Conservation (phyloP, 2,888 invertebrate genomes). For the Chymomyza procnemis region DNA sequence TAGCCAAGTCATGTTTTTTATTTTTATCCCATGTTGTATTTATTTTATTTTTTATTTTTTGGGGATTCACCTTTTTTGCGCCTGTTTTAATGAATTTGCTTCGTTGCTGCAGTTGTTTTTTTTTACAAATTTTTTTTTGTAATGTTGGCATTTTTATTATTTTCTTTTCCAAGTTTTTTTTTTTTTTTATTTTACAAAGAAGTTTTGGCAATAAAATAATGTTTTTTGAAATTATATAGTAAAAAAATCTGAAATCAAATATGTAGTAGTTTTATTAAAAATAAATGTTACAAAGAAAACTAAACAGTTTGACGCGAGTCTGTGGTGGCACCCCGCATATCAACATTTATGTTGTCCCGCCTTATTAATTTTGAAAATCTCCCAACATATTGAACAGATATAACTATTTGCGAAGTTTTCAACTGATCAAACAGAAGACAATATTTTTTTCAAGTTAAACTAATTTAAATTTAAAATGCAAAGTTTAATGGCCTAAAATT, state of each 20-base stretch:
- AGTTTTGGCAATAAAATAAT: slow-evolving; percentile 78
- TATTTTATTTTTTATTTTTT: slow-evolving; percentile 51
- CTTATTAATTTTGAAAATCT: not conserved
- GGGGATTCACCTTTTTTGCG: slow-evolving; percentile 63
- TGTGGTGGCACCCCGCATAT: not conserved
- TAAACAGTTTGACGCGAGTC: slow-evolving; percentile 15
- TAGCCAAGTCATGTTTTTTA: slow-evolving; percentile 67
- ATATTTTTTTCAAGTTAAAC: too few species aligned
- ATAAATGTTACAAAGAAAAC: slow-evolving; percentile 62
- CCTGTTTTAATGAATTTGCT: slow-evolving; percentile 53
- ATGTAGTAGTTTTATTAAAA: slow-evolving; percentile 73
- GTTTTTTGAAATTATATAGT: slow-evolving; percentile 79
- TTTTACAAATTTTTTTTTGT: slow-evolving; percentile 52
- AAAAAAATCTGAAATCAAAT: slow-evolving; percentile 79
- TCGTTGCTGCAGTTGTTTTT: slow-evolving; percentile 56
- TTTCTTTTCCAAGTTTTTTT: slow-evolving; percentile 57
- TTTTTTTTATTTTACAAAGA: slow-evolving; percentile 70
- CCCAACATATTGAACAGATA: too few species aligned
- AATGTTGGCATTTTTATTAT: slow-evolving; percentile 55
- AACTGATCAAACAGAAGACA: too few species aligned
- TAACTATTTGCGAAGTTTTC: too few species aligned
- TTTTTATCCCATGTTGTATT: slow-evolving; percentile 42
- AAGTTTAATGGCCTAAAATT: too few species aligned
- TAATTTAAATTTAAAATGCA: too few species aligned
- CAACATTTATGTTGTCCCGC: not conserved